Evolutionary conservation across 2,113 vertebrate species (phyloP), one percentile per base, ranked within the genome.

Genomic region (Psilopsiagon aurifrons): DNA sequence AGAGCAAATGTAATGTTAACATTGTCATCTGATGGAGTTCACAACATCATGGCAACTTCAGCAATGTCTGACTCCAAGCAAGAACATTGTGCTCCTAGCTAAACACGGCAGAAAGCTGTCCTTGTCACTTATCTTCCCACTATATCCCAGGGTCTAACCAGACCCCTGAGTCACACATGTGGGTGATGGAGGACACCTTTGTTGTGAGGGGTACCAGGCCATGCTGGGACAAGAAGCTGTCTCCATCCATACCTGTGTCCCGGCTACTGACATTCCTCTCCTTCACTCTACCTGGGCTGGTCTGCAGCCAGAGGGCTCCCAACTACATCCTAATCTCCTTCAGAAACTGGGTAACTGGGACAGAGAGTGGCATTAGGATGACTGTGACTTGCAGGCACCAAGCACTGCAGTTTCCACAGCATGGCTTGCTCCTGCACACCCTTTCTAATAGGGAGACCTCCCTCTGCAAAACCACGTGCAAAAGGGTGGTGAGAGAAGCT

Each of bases 381-480:
- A 37, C 62, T 80, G 37, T 85, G 62, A 87, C 68, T 52, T 85
- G 62, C 62, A 76, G 67, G 35, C 49, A 76, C 25, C 7, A 44
- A 70, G 13, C 7, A 17, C 47, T 29, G 67, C n/a, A 15, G 22
- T 23, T 71, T 70, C 55, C 5, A 1, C 0, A 1, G n/a, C n/a
- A 20, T 39, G 0, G 1, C 37, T 51, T 0, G 0, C 3, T 17
- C 20, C n/a, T 10, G 5, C 1, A 0, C 49, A 52, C 49, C 80
- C 17, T 49, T 23, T 31, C 44, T 63, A 39, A 3, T 29, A 41
- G 55, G 15, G 87, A 68, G 55, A 70, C 20, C 17, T 46, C 28
- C 37, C 62, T 14, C 79, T 55, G 46, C 73, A 90, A 28, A 64
- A 11, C 57, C 25, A 15, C 7, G 1, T 25, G 67, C 46, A 18